Conservation (phyloP, 2,797 vertebrate genomes). For the Sebastes steindachneri region DNA sequence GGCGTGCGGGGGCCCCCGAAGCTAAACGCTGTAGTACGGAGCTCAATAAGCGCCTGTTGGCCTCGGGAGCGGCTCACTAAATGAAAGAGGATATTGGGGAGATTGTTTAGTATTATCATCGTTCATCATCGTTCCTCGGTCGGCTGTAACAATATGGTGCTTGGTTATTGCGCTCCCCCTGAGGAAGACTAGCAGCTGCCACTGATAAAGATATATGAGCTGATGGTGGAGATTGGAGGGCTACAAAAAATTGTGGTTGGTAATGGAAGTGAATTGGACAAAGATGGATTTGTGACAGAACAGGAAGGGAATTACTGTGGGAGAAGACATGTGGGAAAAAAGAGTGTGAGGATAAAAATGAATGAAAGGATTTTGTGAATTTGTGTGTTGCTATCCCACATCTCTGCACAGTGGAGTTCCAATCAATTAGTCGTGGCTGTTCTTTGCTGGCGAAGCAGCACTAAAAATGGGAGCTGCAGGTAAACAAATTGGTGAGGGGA, state of each 20-base stretch:
- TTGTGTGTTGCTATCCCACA: neutral
- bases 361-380: neutral
- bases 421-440: slow-evolving; percentile 39
- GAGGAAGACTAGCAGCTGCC: slow-evolving; percentile 60
- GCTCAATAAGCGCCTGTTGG: slow-evolving; percentile 45
- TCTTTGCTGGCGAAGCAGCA: neutral
- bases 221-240: slow-evolving; percentile 21
- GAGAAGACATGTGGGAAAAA: neutral
- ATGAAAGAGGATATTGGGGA: slow-evolving; percentile 69
- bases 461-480: slow-evolving; percentile 14
- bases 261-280: slow-evolving; percentile 15
- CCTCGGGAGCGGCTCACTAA: slow-evolving; percentile 50
- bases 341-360: neutral
- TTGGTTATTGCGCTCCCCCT: slow-evolving; percentile 41
- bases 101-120: slow-evolving; percentile 58
- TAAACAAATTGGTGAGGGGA: slow-evolving; percentile 26
- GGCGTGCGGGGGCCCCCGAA: neutral
- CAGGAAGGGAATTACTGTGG: neutral
- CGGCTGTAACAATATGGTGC: slow-evolving; percentile 32
- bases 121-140: slow-evolving; percentile 46
- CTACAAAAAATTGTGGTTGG: neutral
- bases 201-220: slow-evolving; percentile 51
- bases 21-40: slow-evolving; percentile 31
- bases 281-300: slow-evolving; percentile 8
- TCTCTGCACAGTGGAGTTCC: neutral